Percentiles rank a stretch among this genome's conserved stretches.
These are phyloP conservation scores for Scarus forsteni DNA, from an alignment of 2,797 vertebrate species.

Conservation along the genomic window DNA sequence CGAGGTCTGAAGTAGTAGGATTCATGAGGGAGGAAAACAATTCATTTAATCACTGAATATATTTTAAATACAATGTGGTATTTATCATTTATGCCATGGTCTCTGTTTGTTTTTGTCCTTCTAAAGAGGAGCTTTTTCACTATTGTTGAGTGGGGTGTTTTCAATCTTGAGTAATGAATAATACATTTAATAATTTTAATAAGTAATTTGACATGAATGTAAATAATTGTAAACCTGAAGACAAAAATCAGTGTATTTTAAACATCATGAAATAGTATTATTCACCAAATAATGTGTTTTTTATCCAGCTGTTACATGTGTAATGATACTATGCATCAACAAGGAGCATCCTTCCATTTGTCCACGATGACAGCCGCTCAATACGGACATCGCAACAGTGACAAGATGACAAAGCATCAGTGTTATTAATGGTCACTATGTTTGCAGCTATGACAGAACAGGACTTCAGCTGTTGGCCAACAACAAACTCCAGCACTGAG, in stretches of 20 bases:
- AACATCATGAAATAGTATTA: conserved; percentile 1
- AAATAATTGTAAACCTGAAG: not conserved
- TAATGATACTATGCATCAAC: conserved; percentile 28
- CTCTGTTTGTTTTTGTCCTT: not conserved
- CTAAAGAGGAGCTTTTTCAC: not conserved
- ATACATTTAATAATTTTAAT: not conserved
- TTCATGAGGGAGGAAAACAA: conserved; percentile 2
- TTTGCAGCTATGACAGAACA: conserved; percentile 3
- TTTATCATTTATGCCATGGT: conserved; percentile 10
- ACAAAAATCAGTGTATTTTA: not conserved
- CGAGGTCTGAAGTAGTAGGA: not conserved
- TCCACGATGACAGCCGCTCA: conserved; percentile 13
- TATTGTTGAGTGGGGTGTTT: conserved; percentile 1
- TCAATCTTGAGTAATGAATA: conserved; percentile 6
- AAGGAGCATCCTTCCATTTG: conserved; percentile 29
- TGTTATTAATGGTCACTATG: conserved; percentile 25
- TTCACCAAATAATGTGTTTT: conserved; percentile 6
- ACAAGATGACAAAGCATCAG: conserved; percentile 22
- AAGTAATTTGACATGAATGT: not conserved
- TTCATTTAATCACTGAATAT: conserved; percentile 3
- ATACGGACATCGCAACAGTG: conserved; percentile 33
- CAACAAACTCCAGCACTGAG: not conserved
- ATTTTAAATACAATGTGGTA: not conserved
- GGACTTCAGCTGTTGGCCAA: conserved; percentile 6
- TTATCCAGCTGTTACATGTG: conserved; percentile 2